phyloP scores from a whole-genome alignment of 2,113 vertebrate species.

The Edolisoma coerulescens region DNA sequence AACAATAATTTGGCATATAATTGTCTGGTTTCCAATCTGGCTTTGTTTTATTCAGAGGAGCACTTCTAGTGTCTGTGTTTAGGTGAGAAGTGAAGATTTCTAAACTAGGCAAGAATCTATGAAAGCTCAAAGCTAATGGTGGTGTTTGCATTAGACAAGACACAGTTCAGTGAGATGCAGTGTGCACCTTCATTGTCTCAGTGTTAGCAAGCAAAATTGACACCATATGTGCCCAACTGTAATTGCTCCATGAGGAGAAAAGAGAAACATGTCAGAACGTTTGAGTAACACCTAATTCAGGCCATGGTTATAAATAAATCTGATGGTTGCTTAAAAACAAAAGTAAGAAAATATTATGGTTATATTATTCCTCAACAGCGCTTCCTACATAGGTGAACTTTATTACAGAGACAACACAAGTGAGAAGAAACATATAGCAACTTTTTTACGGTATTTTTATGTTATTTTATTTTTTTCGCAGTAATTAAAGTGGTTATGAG shows the following conservation, averaged over 20 bases:
- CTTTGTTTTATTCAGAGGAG: background rate
- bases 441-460: constrained; percentile 71
- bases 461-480: constrained; percentile 76
- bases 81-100: constrained; percentile 1
- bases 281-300: constrained; percentile 77
- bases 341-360: constrained; percentile 64
- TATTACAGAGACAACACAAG: constrained; percentile 58
- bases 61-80: background rate
- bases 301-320: constrained; percentile 69
- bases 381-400: constrained; percentile 65
- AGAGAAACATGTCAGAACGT: constrained; percentile 71
- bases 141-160: constrained; percentile 57
- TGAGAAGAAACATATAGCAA: constrained; percentile 66
- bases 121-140: constrained; percentile 15
- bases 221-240: constrained; percentile 68
- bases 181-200: constrained; percentile 54
- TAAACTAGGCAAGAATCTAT: background rate
- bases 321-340: constrained; percentile 70
- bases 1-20: background rate
- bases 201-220: constrained; percentile 63
- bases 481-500: constrained; percentile 77
- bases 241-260: constrained; percentile 65
- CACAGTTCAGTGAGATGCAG: constrained; percentile 30
- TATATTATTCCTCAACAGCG: constrained; percentile 46
- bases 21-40: constrained; percentile 8